Evolutionary conservation across 2,797 vertebrate species (phyloP).

Genomic region (Alauda arvensis): DNA sequence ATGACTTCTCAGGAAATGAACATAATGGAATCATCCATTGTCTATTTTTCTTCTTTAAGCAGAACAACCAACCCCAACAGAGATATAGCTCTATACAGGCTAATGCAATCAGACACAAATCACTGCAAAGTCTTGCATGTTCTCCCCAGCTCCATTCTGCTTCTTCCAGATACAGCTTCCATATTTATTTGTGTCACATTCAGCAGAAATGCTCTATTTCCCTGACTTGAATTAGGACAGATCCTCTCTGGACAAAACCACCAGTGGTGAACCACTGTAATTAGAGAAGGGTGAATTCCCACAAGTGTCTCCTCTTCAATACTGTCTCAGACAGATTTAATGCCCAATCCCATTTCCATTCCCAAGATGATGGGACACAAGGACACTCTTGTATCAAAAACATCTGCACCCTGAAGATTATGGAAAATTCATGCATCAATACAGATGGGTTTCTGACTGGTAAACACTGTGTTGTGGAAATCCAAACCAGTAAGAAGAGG

Average conservation of each 20-base stretch:
- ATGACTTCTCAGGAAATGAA: not conserved
- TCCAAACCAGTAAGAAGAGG: not conserved
- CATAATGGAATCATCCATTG: rapidly evolving
- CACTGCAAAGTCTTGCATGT: not conserved
- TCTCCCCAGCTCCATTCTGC: not conserved
- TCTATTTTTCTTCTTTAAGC: not conserved
- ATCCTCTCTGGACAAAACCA: not conserved
- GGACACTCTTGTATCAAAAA: not conserved
- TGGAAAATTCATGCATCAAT: not conserved
- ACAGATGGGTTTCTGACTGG: not conserved
- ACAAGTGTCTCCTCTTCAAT: not conserved
- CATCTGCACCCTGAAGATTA: not conserved
- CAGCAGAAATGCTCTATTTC: not conserved
- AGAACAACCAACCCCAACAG: not conserved
- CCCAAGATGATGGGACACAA: not conserved
- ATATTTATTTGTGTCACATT: not conserved
- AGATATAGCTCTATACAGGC: not conserved
- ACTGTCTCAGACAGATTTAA: not conserved
- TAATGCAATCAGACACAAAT: not conserved
- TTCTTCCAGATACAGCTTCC: not conserved
- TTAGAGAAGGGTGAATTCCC: not conserved
- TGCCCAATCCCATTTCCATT: not conserved
- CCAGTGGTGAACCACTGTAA: not conserved
- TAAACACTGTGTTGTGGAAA: not conserved
- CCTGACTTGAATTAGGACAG: not conserved